These are phyloP conservation scores for Ametastegia equiseti DNA, from an alignment of 2,888 invertebrate species.

Conservation along the genomic window DNA sequence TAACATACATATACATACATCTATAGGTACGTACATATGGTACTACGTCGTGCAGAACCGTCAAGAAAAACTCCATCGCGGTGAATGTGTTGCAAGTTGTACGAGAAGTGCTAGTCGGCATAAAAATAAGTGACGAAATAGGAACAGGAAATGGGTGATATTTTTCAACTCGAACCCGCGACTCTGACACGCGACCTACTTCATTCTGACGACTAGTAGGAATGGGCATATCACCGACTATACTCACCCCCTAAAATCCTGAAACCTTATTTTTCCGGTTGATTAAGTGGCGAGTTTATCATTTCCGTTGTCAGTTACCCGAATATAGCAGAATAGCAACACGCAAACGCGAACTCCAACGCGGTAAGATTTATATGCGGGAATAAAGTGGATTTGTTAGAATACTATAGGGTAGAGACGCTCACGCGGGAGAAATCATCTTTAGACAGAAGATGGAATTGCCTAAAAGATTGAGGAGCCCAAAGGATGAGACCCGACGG, in stretches of 20 bases:
- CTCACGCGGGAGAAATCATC: constrained; percentile 45
- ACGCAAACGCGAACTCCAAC: constrained; percentile 44
- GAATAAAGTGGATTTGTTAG: constrained; percentile 48
- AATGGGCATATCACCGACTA: constrained; percentile 33
- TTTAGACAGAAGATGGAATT: constrained; percentile 47
- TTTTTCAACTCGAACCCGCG: constrained; percentile 32
- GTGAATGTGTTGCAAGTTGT: background rate
- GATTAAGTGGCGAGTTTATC: constrained; percentile 48
- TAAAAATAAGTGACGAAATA: constrained; percentile 45
- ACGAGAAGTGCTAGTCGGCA: constrained; percentile 39
- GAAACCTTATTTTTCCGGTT: constrained; percentile 47
- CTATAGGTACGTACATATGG: background rate
- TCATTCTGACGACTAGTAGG: constrained; percentile 21
- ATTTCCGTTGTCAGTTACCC: constrained; percentile 46
- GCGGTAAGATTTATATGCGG: constrained; percentile 42
- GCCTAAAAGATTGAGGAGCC: constrained; percentile 45
- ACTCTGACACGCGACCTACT: constrained; percentile 42
- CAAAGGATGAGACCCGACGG: constrained; percentile 38
- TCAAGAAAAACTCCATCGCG: background rate
- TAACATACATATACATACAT: background rate
- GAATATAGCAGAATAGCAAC: constrained; percentile 43
- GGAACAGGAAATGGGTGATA: constrained; percentile 41
- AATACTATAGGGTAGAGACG: constrained; percentile 33
- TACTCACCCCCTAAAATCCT: constrained; percentile 14
- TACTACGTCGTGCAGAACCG: background rate